Percentiles rank a stretch among this genome's conserved stretches.
These are phyloP conservation scores for Heterotilapia buettikoferi DNA, from an alignment of 2,113 vertebrate species.

Conservation along the genomic window DNA sequence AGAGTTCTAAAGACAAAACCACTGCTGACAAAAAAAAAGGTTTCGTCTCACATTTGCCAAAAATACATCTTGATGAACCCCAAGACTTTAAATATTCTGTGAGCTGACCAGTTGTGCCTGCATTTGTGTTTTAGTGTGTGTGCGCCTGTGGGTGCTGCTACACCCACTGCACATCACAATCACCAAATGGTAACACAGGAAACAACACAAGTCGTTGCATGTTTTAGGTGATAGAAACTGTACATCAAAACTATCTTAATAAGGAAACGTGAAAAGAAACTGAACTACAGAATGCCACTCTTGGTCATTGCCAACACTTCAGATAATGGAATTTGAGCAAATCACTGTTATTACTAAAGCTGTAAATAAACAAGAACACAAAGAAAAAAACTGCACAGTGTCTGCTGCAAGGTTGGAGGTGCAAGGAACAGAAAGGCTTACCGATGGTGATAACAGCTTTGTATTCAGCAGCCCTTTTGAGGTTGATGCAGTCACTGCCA, in stretches of 20 bases:
- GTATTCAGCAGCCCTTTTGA: neutral
- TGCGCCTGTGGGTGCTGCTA: fast-evolving
- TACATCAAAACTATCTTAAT: no score
- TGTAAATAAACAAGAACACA: neutral
- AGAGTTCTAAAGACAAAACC: neutral
- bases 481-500: neutral
- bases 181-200: neutral
- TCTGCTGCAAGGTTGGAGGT: neutral
- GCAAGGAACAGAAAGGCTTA: neutral
- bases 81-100: neutral
- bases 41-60: neutral
- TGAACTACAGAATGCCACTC: neutral
- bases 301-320: neutral
- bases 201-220: neutral
- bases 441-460: neutral
- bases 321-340: neutral
- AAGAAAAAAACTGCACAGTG: neutral
- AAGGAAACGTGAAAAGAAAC: neutral
- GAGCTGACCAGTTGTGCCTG: neutral
- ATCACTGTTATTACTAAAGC: neutral
- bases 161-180: neutral
- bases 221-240: neutral
- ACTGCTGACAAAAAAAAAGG: neutral
- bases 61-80: neutral
- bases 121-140: neutral